A percentile compares a stretch with the other conserved stretches of the same genome.
These are phyloP conservation scores for Lutraria lutraria DNA, from an alignment of 2,888 invertebrate genomes.

Conservation along the genomic window DNA sequence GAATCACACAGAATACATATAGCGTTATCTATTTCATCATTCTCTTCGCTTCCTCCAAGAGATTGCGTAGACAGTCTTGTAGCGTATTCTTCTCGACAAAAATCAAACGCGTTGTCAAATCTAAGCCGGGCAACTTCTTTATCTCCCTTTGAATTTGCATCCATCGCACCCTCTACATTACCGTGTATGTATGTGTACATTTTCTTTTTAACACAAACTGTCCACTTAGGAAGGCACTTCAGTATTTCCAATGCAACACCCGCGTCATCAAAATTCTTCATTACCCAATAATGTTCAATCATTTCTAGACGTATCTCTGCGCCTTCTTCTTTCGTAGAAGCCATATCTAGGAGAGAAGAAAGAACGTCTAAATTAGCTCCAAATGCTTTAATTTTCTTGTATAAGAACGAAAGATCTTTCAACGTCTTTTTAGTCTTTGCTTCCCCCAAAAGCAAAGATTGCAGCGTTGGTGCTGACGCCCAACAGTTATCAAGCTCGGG, in stretches of 20 bases:
- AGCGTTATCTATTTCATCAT: background rate
- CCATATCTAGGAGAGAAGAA: constrained; percentile 11
- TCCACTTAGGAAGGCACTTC: constrained; percentile 35
- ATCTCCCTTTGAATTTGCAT: constrained; percentile 29
- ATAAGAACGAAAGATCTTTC: constrained; percentile 37
- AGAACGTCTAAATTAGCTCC: constrained; percentile 31
- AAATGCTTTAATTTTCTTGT: constrained; percentile 43
- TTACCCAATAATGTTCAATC: constrained; percentile 27
- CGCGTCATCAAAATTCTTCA: constrained; percentile 46
- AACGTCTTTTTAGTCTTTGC: constrained; percentile 29
- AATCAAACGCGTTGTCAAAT: constrained; percentile 39
- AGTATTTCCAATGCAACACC: constrained; percentile 35
- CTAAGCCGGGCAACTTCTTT: constrained; percentile 43
- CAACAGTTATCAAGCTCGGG: constrained; percentile 44
- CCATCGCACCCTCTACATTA: background rate
- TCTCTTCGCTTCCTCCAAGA: background rate
- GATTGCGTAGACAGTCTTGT: background rate
- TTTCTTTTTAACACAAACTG: constrained; percentile 28
- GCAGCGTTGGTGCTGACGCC: constrained; percentile 38
- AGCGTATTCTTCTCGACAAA: background rate
- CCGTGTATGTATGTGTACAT: background rate
- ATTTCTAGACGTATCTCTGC: constrained; percentile 20
- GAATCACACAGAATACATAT: constrained; percentile 50
- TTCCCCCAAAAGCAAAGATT: constrained; percentile 19
- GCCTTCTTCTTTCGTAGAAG: background rate